A percentile compares a stretch with the other conserved stretches of the same genome.
Conservation (phyloP, 2,888 invertebrate genomes). For the Abrostola tripartita region DNA sequence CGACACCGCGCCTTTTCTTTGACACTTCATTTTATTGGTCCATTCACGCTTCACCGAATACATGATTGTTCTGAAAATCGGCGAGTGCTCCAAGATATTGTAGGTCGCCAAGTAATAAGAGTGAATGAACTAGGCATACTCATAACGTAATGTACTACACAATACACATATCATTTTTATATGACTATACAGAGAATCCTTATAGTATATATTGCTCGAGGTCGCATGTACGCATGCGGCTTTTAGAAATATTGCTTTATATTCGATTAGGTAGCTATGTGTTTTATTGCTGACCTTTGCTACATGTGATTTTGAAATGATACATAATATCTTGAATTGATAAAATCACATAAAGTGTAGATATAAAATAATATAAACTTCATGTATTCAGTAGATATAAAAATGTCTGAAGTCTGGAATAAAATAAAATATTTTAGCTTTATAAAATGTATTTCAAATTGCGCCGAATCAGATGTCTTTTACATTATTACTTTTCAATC, state of each 20-base stretch:
- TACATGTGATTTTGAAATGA: no score
- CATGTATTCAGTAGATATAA: no score
- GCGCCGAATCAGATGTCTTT: no score
- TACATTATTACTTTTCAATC: no score
- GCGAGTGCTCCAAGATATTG: constrained; percentile 45
- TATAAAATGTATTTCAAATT: no score
- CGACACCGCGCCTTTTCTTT: constrained; percentile 55
- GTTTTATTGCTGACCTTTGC: no score
- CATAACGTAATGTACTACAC: not conserved
- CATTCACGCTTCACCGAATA: constrained; percentile 67
- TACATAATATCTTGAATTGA: no score
- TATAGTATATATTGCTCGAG: not conserved
- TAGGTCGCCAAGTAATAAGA: constrained; percentile 12
- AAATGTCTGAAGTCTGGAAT: no score
- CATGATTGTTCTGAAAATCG: constrained; percentile 62
- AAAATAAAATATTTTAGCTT: no score
- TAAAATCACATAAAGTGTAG: no score
- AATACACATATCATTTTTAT: not conserved
- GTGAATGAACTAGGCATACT: constrained; percentile 10
- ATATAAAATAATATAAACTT: no score
- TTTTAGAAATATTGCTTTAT: constrained; percentile 3
- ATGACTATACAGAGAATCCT: not conserved
- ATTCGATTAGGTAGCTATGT: not conserved
- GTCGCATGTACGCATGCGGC: not conserved
- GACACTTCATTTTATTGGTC: constrained; percentile 74